Evolutionary conservation across 2,888 invertebrate species (phyloP).

Genomic region (Philhelius pedissequus): DNA sequence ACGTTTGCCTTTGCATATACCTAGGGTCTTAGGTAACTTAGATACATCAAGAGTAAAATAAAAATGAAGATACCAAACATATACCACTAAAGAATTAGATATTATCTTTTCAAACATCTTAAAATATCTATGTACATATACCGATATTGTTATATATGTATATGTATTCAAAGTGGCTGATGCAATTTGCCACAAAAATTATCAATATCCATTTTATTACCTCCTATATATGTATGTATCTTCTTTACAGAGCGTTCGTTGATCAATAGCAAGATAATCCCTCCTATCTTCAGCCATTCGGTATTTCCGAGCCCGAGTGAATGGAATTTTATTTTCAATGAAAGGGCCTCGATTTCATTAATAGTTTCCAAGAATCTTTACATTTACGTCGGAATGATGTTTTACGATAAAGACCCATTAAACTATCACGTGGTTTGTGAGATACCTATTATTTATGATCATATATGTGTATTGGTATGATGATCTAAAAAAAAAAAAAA

Average conservation of each 20-base stretch:
- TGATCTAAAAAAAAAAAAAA: too few relatives aligned
- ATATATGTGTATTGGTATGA: too few relatives aligned
- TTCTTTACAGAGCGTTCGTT: neutral
- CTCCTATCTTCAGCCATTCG: constrained; percentile 31
- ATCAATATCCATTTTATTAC: constrained; percentile 21
- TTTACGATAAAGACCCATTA: neutral
- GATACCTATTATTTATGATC: neutral
- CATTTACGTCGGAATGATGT: neutral
- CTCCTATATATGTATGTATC: neutral
- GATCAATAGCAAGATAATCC: neutral
- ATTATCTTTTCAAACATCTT: neutral
- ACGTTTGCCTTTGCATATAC: neutral
- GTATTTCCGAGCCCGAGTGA: neutral
- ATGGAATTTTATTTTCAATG: constrained; percentile 27
- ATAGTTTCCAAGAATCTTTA: constrained; percentile 4
- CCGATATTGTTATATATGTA: neutral
- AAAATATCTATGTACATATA: neutral
- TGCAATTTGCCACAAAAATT: constrained; percentile 46
- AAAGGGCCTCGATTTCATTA: constrained; percentile 45
- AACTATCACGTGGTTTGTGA: neutral
- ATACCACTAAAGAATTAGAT: neutral
- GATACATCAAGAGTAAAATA: neutral
- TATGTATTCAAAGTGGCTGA: constrained; percentile 49
- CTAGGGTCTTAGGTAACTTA: neutral
- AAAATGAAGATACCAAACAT: neutral